A percentile compares a stretch with the other conserved stretches of the same genome.
Conservation (phyloP, 2,113 vertebrate species). For the Phylloscopus trochiloides region DNA sequence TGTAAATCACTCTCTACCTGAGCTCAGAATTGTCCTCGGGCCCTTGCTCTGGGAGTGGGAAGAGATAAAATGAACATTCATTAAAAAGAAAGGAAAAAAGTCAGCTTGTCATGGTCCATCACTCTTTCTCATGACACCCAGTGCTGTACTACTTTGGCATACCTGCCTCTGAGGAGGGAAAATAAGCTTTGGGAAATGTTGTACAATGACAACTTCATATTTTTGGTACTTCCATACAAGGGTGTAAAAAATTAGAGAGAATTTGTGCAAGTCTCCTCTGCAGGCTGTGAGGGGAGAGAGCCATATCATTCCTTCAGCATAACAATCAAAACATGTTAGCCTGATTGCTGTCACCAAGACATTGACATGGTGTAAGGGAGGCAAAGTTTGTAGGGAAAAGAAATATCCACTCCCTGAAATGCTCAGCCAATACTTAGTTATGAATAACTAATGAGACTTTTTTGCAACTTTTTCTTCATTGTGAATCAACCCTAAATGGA, state of each 20-base stretch:
- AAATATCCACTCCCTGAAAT: background rate
- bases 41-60: background rate
- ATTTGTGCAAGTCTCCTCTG: background rate
- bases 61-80: slow-evolving; percentile 3
- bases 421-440: background rate
- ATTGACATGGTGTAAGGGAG: background rate
- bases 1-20: background rate
- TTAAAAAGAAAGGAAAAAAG: background rate
- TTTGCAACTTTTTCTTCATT: background rate
- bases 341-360: background rate
- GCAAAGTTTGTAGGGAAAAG: background rate
- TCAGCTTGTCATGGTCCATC: background rate
- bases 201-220: background rate
- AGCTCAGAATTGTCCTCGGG: background rate
- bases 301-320: background rate
- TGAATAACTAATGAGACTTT: background rate
- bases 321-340: background rate
- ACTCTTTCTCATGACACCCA: background rate
- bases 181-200: background rate
- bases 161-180: background rate
- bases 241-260: background rate
- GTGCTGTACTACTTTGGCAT: background rate
- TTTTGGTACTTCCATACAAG: background rate
- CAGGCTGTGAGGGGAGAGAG: background rate
- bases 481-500: background rate